Percentiles rank a stretch among this genome's conserved stretches.
These are phyloP conservation scores for Parnassius orleans DNA, from an alignment of 2,888 invertebrate species.

Conservation along the genomic window DNA sequence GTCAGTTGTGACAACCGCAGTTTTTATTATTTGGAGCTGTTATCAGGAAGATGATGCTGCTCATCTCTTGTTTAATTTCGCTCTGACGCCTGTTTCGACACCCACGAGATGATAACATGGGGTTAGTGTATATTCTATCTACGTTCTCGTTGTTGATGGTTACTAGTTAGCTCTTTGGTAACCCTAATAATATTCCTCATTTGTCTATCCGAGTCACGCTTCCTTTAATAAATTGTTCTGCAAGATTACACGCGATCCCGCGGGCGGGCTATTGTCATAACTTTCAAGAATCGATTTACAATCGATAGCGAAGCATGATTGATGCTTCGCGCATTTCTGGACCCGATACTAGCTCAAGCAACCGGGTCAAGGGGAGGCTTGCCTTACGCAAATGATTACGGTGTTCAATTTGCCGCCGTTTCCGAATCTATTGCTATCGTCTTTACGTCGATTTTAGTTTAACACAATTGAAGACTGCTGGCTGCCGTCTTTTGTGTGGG, in stretches of 20 bases:
- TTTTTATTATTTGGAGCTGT: too few species aligned
- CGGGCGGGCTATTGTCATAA: constrained; percentile 5
- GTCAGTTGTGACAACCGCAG: too few species aligned
- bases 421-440: neutral
- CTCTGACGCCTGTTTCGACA: too few species aligned
- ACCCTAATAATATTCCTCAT: too few species aligned
- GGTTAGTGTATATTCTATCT: too few species aligned
- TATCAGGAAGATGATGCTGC: too few species aligned
- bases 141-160: too few species aligned
- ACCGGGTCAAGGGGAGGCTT: constrained; percentile 59
- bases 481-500: constrained; percentile 6
- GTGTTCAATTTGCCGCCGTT: constrained; percentile 12
- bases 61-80: too few species aligned
- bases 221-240: neutral
- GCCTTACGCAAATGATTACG: constrained; percentile 48
- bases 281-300: constrained; percentile 19
- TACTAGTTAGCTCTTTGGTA: too few species aligned
- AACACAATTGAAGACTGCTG: neutral
- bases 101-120: too few species aligned
- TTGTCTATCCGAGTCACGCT: neutral
- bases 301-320: constrained; percentile 36
- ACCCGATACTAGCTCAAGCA: constrained; percentile 53
- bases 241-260: neutral
- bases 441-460: constrained; percentile 3
- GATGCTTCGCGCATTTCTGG: constrained; percentile 45